Percentiles rank a stretch among this genome's conserved stretches.
Evolutionary conservation across 2,797 vertebrate genomes (phyloP).

Genomic region (Botia kubotai): DNA sequence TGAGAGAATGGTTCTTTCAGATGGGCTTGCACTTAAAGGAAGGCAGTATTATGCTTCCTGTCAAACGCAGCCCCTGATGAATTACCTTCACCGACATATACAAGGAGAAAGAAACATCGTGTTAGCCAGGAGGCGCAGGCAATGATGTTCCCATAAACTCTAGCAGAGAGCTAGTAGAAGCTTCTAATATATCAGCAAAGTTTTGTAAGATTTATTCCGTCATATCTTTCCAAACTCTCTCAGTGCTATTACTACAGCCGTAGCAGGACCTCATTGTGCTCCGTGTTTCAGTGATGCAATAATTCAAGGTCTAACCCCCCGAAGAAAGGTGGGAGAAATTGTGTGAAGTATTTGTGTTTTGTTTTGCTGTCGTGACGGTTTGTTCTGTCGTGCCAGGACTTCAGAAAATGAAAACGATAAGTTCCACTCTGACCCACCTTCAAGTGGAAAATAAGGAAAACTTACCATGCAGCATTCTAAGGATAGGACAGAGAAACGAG

Average conservation of each 20-base stretch:
- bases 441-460: slow-evolving; percentile 1
- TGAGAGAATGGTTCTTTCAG: slow-evolving; percentile 38
- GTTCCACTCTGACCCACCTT: slow-evolving; percentile 3
- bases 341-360: neutral
- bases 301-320: neutral
- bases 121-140: neutral
- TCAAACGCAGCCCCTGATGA: slow-evolving; percentile 37
- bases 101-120: slow-evolving; percentile 4
- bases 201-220: slow-evolving; percentile 21
- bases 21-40: slow-evolving; percentile 31
- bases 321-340: neutral
- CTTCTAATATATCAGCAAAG: neutral
- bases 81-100: slow-evolving; percentile 41
- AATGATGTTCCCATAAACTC: slow-evolving; percentile 29
- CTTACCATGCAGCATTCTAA: neutral
- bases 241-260: neutral
- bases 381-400: neutral
- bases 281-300: neutral
- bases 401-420: neutral
- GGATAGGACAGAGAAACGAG: neutral
- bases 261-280: neutral
- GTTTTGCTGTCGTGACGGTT: neutral
- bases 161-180: neutral
- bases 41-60: slow-evolving; percentile 21
- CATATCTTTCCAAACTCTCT: slow-evolving; percentile 10